Conservation (phyloP, 2,797 vertebrate species). For the Scyliorhinus canicula region DNA sequence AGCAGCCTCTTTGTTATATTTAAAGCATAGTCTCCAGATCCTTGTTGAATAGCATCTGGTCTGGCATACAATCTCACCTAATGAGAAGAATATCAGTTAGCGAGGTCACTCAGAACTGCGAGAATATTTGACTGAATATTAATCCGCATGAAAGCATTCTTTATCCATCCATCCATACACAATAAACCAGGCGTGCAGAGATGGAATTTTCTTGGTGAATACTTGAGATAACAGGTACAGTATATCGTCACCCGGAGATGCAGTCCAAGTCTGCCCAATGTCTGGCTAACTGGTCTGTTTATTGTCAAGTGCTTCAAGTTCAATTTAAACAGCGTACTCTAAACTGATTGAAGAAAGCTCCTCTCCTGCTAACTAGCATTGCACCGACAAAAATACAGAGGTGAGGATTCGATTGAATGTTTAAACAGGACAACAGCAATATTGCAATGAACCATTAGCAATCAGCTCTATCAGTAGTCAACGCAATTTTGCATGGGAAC, state of each 20-base stretch:
- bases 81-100: constrained; percentile 46
- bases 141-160: background rate
- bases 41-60: constrained; percentile 78
- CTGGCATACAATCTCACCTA: constrained; percentile 82
- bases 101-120: background rate
- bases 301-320: background rate
- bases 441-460: background rate
- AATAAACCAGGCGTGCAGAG: background rate
- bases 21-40: constrained; percentile 81
- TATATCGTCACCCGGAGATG: no score
- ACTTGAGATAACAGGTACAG: background rate
- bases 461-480: background rate
- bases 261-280: background rate
- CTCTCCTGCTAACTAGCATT: background rate
- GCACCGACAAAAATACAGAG: background rate
- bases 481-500: background rate
- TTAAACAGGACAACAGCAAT: background rate
- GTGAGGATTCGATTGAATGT: no score
- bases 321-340: background rate
- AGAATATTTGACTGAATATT: background rate
- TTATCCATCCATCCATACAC: background rate
- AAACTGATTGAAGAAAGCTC: background rate
- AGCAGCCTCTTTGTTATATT: constrained; percentile 84
- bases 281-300: constrained; percentile 2
- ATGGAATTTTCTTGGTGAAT: background rate